These are phyloP conservation scores for Epizoanthus illoricatus DNA, from an alignment of 92 coral and sea anemone species.

Conservation along the genomic window DNA sequence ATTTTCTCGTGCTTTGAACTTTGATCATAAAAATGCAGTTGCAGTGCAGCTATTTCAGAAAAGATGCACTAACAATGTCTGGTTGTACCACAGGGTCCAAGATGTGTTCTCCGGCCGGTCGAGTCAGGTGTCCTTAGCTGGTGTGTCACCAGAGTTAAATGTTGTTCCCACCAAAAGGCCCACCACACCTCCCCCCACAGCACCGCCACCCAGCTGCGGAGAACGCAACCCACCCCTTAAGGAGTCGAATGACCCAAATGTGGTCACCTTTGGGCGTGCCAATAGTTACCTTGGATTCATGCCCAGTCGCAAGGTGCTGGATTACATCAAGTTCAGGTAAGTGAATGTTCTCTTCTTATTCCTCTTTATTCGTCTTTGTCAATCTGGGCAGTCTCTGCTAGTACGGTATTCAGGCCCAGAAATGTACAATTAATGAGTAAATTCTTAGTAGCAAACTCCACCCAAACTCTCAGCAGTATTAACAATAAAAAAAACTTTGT, in stretches of 20 bases:
- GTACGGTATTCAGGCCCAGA: no score
- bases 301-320: constrained; percentile 48
- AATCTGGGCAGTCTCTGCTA: background rate
- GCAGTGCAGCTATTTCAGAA: background rate
- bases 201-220: constrained; percentile 82
- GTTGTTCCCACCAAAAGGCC: constrained; percentile 78
- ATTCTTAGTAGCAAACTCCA: no score
- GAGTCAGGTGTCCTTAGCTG: constrained; percentile 83
- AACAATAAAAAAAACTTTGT: no score
- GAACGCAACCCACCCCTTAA: constrained; percentile 57
- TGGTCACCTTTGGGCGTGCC: constrained; percentile 58
- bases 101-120: constrained; percentile 80
- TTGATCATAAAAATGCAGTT: no score
- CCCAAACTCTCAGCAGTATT: no score
- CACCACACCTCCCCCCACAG: constrained; percentile 90
- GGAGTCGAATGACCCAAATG: constrained; percentile 45
- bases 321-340: constrained; percentile 65
- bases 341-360: constrained; percentile 18
- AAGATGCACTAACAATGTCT: background rate
- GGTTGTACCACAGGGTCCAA: constrained; percentile 35
- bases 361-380: constrained; percentile 8
- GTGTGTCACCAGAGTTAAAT: constrained; percentile 69
- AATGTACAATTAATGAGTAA: no score
- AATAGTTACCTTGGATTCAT: constrained; percentile 64
- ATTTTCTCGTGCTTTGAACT: no score